Evolutionary conservation across 2,797 vertebrate species (phyloP).

Genomic region (Sebastes goodei): DNA sequence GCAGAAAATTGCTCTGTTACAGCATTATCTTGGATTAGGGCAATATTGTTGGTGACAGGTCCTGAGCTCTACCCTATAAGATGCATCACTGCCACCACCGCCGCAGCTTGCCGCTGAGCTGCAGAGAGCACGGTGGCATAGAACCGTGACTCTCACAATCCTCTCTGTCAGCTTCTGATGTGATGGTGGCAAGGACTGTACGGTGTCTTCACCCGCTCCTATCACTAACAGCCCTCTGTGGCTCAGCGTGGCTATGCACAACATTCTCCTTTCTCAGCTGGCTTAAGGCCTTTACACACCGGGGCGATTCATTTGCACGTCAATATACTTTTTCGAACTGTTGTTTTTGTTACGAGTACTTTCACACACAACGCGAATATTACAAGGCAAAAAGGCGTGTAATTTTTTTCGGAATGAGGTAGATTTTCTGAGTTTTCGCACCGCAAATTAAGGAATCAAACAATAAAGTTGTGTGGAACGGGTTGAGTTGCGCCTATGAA

Average conservation of each 20-base stretch:
- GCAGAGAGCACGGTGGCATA: slow-evolving; percentile 58
- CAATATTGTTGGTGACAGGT: slow-evolving; percentile 84
- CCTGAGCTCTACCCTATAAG: slow-evolving; percentile 78
- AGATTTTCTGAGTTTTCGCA: too few relatives aligned
- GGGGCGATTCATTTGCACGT: too few relatives aligned
- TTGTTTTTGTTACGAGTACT: too few relatives aligned
- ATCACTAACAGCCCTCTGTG: slow-evolving; percentile 48
- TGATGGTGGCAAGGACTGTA: slow-evolving; percentile 45
- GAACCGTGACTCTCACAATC: slow-evolving; percentile 77
- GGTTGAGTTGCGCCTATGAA: too few relatives aligned
- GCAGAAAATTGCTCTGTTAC: slow-evolving; percentile 88
- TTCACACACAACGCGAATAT: too few relatives aligned
- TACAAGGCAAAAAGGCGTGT: fast-evolving
- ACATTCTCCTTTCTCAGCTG: slow-evolving; percentile 40
- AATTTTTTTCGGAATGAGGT: too few relatives aligned
- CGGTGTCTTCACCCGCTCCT: slow-evolving; percentile 34
- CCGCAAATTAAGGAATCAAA: too few relatives aligned
- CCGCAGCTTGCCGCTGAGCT: slow-evolving; percentile 60
- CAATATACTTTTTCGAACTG: too few relatives aligned
- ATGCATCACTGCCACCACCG: slow-evolving; percentile 77
- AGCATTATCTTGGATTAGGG: slow-evolving; percentile 88
- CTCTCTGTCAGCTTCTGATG: slow-evolving; percentile 71
- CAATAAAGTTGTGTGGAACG: too few relatives aligned
- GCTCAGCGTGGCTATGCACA: slow-evolving; percentile 45
- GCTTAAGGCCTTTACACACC: background rate